Percentiles rank a stretch among this genome's conserved stretches.
Evolutionary conservation across 1,140 invertebrate genomes (phyloP).

Genomic region (Anthonomus grandis): DNA sequence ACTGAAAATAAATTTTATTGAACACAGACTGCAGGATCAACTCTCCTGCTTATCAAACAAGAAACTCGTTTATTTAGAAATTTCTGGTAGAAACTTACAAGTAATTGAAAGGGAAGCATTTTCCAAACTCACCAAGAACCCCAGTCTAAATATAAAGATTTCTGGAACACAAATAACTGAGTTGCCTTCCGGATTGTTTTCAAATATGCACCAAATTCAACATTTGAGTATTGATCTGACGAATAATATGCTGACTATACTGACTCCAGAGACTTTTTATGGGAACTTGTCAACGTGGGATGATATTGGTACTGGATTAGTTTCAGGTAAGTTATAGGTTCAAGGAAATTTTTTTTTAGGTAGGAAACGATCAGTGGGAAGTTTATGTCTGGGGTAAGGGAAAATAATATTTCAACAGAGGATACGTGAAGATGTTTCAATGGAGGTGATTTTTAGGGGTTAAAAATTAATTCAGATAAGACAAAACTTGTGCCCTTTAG

Average conservation of each 20-base stretch:
- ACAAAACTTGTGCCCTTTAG: too few relatives aligned
- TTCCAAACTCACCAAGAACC: conserved; percentile 57
- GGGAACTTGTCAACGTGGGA: conserved; percentile 80
- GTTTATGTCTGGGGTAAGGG: too few relatives aligned
- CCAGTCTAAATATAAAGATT: conserved; percentile 72
- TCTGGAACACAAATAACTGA: conserved; percentile 70
- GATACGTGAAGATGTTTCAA: too few relatives aligned
- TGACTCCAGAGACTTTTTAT: conserved; percentile 79
- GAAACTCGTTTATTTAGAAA: conserved; percentile 74
- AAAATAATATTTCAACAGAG: too few relatives aligned
- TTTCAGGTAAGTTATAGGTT: conserved; percentile 59
- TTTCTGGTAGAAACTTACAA: conserved; percentile 69
- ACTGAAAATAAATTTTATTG: conserved; percentile 61
- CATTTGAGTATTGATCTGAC: conserved; percentile 79
- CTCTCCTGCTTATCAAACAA: conserved; percentile 67
- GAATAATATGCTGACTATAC: conserved; percentile 73
- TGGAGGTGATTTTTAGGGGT: too few relatives aligned
- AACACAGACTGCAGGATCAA: conserved; percentile 66
- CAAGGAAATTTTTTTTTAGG: background rate
- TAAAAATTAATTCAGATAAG: too few relatives aligned
- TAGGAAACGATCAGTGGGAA: too few relatives aligned
- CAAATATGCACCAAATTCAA: conserved; percentile 69
- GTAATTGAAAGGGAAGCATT: conserved; percentile 70
- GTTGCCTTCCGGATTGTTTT: conserved; percentile 73
- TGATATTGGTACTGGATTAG: conserved; percentile 73